Conservation (phyloP, 92 coral and sea anemone genomes). For the Phenganax marumi region DNA sequence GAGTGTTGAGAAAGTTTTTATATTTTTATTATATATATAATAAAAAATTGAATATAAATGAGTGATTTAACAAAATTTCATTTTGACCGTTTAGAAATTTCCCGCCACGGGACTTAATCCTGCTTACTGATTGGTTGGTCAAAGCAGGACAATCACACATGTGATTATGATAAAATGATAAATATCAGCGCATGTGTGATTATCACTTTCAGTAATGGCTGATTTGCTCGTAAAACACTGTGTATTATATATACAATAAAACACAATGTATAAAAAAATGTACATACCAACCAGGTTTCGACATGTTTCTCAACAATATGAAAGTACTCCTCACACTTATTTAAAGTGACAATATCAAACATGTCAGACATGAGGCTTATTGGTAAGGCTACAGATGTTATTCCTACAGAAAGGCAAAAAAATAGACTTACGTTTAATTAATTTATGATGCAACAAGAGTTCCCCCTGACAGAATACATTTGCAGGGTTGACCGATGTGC, state of each 20-base stretch:
- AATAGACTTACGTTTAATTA: background rate
- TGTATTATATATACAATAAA: too few relatives aligned
- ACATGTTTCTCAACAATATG: conserved; percentile 90
- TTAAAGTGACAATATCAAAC: conserved; percentile 80
- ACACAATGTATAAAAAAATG: conserved; percentile 55
- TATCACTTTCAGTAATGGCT: too few relatives aligned
- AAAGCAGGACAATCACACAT: background rate
- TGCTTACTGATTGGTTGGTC: too few relatives aligned
- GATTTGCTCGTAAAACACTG: too few relatives aligned
- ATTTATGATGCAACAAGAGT: background rate
- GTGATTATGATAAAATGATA: too few relatives aligned
- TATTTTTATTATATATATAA: too few relatives aligned
- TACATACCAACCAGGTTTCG: conserved; percentile 66
- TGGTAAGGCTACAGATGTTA: conserved; percentile 74
- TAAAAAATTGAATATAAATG: too few relatives aligned
- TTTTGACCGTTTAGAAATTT: too few relatives aligned
- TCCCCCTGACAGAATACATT: too few relatives aligned
- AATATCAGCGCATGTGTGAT: background rate
- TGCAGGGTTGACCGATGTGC: background rate
- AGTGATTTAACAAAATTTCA: too few relatives aligned
- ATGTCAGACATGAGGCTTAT: conserved; percentile 81
- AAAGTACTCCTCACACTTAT: conserved; percentile 74
- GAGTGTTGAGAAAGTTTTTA: too few relatives aligned
- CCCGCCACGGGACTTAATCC: too few relatives aligned
- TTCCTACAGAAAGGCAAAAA: conserved; percentile 49